A percentile compares a stretch with the other conserved stretches of the same genome.
phyloP scores from a whole-genome alignment of 2,113 vertebrate species.

The Megalops atlanticus region DNA sequence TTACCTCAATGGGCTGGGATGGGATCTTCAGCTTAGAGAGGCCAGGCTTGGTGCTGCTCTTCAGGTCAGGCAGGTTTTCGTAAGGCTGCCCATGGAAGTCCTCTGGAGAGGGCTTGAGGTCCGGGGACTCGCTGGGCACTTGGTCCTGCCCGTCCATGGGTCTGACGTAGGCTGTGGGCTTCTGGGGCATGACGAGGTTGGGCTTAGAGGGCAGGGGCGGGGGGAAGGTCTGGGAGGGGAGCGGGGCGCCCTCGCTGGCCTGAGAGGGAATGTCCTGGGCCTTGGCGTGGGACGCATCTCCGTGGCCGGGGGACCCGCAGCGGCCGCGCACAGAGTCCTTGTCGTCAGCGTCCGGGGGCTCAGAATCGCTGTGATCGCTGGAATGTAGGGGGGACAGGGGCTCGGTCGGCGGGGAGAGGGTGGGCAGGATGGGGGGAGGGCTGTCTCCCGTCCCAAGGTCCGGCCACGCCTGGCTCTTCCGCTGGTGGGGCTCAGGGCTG shows the following conservation, averaged over 20 bases:
- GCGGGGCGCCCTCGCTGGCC: slow-evolving; percentile 61
- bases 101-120: slow-evolving; percentile 80
- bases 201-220: slow-evolving; percentile 80
- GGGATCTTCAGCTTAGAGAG: slow-evolving; percentile 74
- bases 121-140: slow-evolving; percentile 77
- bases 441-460: slow-evolving; percentile 43
- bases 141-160: slow-evolving; percentile 96
- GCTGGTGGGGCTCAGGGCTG: slow-evolving; percentile 51
- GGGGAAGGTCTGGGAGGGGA: slow-evolving; percentile 80
- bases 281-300: slow-evolving; percentile 51
- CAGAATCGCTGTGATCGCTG: slow-evolving; percentile 68
- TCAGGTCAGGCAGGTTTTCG: slow-evolving; percentile 69
- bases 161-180: slow-evolving; percentile 92
- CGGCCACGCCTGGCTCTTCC: slow-evolving; percentile 52
- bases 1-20: slow-evolving; percentile 80
- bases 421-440: slow-evolving; percentile 46
- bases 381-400: slow-evolving; percentile 76
- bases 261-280: slow-evolving; percentile 57
- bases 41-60: slow-evolving; percentile 70
- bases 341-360: slow-evolving; percentile 50
- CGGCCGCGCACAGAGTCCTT: slow-evolving; percentile 38
- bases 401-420: slow-evolving; percentile 61
- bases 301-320: slow-evolving; percentile 40
- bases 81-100: slow-evolving; percentile 67
- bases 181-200: slow-evolving; percentile 76